Evolutionary conservation across 1,140 invertebrate genomes (phyloP).

Genomic region (Neodiprion fabricii): DNA sequence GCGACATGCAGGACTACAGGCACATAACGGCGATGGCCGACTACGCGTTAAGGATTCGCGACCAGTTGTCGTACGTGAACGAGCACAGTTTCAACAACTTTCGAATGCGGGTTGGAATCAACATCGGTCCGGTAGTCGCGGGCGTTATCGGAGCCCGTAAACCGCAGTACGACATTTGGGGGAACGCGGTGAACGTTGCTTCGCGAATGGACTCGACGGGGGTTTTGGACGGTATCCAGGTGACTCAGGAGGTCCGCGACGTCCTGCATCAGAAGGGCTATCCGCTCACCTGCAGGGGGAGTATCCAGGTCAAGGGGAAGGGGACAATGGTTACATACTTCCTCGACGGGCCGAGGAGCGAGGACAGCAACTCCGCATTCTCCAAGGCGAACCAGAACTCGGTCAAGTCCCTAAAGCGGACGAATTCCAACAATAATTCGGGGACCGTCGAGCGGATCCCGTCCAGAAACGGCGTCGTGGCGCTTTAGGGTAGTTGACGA

Average conservation of each 20-base stretch:
- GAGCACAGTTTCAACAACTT: constrained; percentile 98
- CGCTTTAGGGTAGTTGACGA: not conserved
- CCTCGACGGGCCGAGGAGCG: constrained; percentile 65
- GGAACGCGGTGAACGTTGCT: constrained; percentile 93
- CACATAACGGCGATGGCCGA: constrained; percentile 92
- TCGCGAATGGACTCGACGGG: constrained; percentile 89
- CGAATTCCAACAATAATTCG: constrained; percentile 8
- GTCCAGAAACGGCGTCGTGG: constrained; percentile 9
- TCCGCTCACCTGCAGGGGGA: constrained; percentile 79
- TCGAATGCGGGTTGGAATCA: constrained; percentile 91
- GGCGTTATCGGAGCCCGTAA: constrained; percentile 95
- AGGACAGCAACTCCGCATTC: constrained; percentile 3
- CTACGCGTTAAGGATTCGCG: constrained; percentile 84
- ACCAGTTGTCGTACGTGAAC: constrained; percentile 90
- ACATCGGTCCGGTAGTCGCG: constrained; percentile 93
- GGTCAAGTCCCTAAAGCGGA: not conserved
- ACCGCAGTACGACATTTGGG: constrained; percentile 93
- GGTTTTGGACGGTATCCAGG: constrained; percentile 82
- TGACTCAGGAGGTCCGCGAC: constrained; percentile 86
- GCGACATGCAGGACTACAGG: constrained; percentile 77
- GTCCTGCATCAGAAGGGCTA: constrained; percentile 78
- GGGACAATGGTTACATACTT: constrained; percentile 96
- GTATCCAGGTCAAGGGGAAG: constrained; percentile 91
- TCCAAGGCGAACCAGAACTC: not conserved
- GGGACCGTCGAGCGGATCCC: not conserved